Evolutionary conservation across 2,888 invertebrate species (phyloP).

Genomic region (Acleris laterana): DNA sequence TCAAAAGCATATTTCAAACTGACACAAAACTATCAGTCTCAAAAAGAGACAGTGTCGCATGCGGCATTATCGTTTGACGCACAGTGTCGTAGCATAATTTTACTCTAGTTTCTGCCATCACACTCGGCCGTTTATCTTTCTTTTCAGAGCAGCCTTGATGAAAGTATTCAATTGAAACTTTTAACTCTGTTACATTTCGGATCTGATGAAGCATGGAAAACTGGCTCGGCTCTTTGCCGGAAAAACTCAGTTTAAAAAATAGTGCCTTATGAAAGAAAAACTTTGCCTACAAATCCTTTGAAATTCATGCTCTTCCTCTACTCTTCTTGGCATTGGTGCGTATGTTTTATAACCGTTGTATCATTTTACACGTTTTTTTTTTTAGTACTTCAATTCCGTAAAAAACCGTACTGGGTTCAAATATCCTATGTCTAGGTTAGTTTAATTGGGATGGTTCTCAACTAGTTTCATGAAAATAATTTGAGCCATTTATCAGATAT

Average conservation of each 20-base stretch:
- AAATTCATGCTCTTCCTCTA: background rate
- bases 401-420: no score
- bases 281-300: constrained; percentile 7
- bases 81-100: background rate
- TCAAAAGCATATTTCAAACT: no score
- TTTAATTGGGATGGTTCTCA: no score
- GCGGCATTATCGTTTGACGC: background rate
- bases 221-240: constrained; percentile 12
- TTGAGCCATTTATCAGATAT: no score
- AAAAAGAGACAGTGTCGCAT: background rate
- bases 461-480: no score
- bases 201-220: constrained; percentile 3
- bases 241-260: constrained; percentile 9
- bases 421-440: no score
- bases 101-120: background rate
- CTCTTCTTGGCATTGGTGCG: constrained; percentile 10
- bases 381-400: no score
- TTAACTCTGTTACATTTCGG: constrained; percentile 16
- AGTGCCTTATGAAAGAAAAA: constrained; percentile 6
- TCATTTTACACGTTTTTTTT: no score
- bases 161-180: constrained; percentile 20
- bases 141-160: constrained; percentile 1
- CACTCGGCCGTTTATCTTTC: constrained; percentile 7
- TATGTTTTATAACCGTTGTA: background rate
- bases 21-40: no score